A percentile compares a stretch with the other conserved stretches of the same genome.
Evolutionary conservation across 2,113 vertebrate species (phyloP).

Genomic region (Okapia johnstoni): DNA sequence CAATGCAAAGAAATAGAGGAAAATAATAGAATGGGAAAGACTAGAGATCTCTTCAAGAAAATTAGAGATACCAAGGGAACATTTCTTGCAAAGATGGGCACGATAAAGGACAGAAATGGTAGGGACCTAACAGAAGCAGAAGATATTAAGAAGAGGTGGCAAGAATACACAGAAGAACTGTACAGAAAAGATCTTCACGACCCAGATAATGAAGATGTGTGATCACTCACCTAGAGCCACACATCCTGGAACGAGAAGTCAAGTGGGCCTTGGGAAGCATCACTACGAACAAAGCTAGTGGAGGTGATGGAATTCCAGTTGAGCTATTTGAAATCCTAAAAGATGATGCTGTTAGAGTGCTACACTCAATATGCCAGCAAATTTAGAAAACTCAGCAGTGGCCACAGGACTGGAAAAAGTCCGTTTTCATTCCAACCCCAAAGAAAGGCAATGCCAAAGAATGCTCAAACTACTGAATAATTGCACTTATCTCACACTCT

Average conservation of each 20-base stretch:
- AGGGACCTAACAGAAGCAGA: neutral
- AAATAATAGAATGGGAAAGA: neutral
- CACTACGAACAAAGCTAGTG: neutral
- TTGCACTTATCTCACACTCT: neutral
- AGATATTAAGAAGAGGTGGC: neutral
- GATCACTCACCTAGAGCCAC: neutral
- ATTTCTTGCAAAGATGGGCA: neutral
- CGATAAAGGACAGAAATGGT: neutral
- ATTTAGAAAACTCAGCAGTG: neutral
- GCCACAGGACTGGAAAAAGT: neutral
- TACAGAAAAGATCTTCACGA: neutral
- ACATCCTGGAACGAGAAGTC: neutral
- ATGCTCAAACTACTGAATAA: neutral
- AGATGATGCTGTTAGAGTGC: neutral
- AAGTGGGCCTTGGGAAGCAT: neutral
- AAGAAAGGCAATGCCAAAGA: neutral
- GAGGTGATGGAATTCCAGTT: neutral
- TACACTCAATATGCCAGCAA: neutral
- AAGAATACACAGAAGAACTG: neutral
- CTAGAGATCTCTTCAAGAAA: neutral
- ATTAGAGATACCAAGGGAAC: neutral
- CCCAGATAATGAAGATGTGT: rapidly evolving
- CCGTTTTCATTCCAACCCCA: neutral
- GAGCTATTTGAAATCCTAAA: neutral
- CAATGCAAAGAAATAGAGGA: neutral